phyloP scores from a whole-genome alignment of 2,113 vertebrate genomes.

The Python bivittatus region DNA sequence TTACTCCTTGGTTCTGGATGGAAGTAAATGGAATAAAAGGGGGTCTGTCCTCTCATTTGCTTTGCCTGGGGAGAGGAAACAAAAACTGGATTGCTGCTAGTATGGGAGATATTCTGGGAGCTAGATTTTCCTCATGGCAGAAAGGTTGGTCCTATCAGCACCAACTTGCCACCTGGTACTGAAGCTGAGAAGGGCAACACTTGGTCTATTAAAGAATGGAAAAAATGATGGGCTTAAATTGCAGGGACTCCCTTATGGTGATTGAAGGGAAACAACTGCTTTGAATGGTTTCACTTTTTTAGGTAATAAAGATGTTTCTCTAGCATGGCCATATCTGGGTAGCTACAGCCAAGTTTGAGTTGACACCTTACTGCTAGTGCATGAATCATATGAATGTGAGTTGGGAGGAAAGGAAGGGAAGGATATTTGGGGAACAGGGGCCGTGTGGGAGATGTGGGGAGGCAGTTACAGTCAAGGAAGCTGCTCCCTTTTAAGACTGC shows the following conservation, averaged over 20 bases:
- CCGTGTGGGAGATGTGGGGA: too few species aligned
- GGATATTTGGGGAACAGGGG: neutral
- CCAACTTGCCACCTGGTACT: neutral
- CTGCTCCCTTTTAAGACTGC: neutral
- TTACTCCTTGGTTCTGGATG: neutral
- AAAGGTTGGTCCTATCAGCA: neutral
- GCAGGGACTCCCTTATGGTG: too few species aligned
- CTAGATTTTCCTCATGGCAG: neutral
- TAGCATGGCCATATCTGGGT: neutral
- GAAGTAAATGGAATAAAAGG: neutral
- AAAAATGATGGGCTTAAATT: neutral
- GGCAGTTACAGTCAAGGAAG: too few species aligned
- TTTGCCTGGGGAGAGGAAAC: neutral
- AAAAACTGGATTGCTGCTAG: neutral
- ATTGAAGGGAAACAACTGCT: neutral
- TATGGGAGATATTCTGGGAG: neutral
- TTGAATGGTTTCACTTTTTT: neutral
- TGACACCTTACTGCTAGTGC: neutral
- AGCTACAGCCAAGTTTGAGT: neutral
- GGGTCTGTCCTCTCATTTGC: neutral
- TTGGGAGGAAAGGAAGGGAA: neutral
- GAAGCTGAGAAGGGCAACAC: neutral
- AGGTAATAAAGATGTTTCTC: neutral
- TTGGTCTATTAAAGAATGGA: neutral
- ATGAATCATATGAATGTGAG: neutral